A percentile compares a stretch with the other conserved stretches of the same genome.
phyloP scores from a whole-genome alignment of 1,140 invertebrate genomes.

The Drosophila murphyi region DNA sequence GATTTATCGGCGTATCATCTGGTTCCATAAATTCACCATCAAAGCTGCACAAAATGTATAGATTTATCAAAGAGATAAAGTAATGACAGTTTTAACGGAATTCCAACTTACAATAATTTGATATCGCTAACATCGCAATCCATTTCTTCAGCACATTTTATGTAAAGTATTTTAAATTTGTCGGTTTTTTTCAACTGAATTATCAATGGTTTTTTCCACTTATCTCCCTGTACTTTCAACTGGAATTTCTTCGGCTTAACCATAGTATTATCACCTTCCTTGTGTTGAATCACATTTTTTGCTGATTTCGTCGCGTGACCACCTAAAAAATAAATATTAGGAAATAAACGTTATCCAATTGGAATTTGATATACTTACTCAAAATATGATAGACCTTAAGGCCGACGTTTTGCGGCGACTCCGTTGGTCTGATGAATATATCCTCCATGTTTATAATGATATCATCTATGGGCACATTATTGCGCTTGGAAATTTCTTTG shows the following conservation, averaged over 20 bases:
- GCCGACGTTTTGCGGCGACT: conserved; percentile 61
- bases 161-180: conserved; percentile 68
- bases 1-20: conserved; percentile 66
- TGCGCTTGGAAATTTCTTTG: conserved; percentile 64
- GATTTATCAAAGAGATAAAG: neutral
- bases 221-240: conserved; percentile 66
- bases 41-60: conserved; percentile 50
- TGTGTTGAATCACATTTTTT: conserved; percentile 7
- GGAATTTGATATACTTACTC: conserved; percentile 30
- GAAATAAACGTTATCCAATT: neutral
- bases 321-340: conserved; percentile 32
- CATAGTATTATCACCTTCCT: neutral
- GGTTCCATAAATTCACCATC: conserved; percentile 70
- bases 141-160: conserved; percentile 74
- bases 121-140: conserved; percentile 41
- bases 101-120: conserved; percentile 50
- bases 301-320: conserved; percentile 46
- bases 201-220: conserved; percentile 64
- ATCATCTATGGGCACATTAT: conserved; percentile 44
- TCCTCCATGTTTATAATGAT: conserved; percentile 60
- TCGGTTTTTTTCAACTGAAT: conserved; percentile 62
- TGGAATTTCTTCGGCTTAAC: conserved; percentile 55
- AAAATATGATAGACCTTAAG: conserved; percentile 68
- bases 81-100: neutral
- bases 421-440: conserved; percentile 47